A percentile compares a stretch with the other conserved stretches of the same genome.
Evolutionary conservation across 2,113 vertebrate species (phyloP).

Genomic region (Lontra canadensis): DNA sequence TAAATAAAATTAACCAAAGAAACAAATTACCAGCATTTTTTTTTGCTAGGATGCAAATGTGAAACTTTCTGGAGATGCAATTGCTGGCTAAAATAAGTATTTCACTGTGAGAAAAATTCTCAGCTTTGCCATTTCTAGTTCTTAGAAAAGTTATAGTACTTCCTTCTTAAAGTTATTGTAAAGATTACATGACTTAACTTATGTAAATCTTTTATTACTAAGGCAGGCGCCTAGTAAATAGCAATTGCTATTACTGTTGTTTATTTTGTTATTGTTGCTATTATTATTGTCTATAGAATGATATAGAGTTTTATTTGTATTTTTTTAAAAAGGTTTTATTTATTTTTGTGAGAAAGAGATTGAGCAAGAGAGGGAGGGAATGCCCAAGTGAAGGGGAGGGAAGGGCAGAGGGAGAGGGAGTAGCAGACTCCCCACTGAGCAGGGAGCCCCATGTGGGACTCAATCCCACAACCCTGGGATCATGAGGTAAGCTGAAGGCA

Average conservation of each 20-base stretch:
- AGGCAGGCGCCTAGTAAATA: not conserved
- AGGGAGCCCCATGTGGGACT: too few relatives aligned
- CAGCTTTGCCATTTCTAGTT: not conserved
- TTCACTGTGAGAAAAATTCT: not conserved
- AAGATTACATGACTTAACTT: not conserved
- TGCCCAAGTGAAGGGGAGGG: too few relatives aligned
- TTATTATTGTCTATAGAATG: not conserved
- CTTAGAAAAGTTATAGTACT: not conserved
- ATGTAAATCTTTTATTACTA: not conserved
- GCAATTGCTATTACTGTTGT: too few relatives aligned
- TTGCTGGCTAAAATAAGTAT: not conserved
- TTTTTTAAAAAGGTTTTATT: too few relatives aligned
- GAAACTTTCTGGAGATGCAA: not conserved
- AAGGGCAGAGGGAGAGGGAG: too few relatives aligned
- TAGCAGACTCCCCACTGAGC: too few relatives aligned
- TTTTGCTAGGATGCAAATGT: not conserved
- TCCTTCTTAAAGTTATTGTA: not conserved
- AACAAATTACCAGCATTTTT: not conserved
- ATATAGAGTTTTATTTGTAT: not conserved
- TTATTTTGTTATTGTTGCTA: too few relatives aligned
- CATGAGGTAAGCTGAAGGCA: too few relatives aligned
- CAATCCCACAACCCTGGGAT: too few relatives aligned
- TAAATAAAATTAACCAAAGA: constrained; percentile 21
- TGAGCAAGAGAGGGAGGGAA: too few relatives aligned
- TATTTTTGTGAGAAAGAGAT: too few relatives aligned